These are phyloP conservation scores for Hypselothyrea guttata DNA, from an alignment of 2,888 invertebrate genomes.

Conservation along the genomic window DNA sequence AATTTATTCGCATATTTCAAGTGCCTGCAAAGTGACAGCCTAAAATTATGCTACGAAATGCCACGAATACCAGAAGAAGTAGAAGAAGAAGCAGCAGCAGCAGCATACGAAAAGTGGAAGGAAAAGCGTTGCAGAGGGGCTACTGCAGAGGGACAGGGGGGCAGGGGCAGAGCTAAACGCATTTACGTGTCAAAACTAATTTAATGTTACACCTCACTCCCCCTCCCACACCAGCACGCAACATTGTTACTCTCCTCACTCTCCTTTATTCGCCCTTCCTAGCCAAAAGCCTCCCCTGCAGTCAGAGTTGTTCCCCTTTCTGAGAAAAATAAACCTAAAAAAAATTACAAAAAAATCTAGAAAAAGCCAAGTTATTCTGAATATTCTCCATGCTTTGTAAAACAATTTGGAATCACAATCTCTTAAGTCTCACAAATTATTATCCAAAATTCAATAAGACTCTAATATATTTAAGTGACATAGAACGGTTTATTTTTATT, in stretches of 20 bases:
- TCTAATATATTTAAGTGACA: too few species aligned
- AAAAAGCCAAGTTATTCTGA: too few species aligned
- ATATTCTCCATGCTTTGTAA: too few species aligned
- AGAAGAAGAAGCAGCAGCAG: not conserved
- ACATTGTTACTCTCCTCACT: not conserved
- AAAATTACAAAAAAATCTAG: too few species aligned
- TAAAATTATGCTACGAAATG: conserved; percentile 73
- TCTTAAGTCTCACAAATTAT: too few species aligned
- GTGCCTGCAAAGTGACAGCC: conserved; percentile 55
- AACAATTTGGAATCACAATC: too few species aligned
- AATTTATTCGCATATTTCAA: conserved; percentile 72
- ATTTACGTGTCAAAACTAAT: conserved; percentile 78
- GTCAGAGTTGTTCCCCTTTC: too few species aligned
- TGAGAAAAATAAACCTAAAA: too few species aligned
- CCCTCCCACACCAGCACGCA: not conserved
- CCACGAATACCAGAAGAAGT: conserved; percentile 49
- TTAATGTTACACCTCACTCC: conserved; percentile 51
- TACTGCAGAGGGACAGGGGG: conserved; percentile 15
- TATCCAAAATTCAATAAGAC: too few species aligned
- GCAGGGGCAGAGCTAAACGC: conserved; percentile 62
- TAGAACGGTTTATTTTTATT: too few species aligned
- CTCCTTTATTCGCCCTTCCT: not conserved
- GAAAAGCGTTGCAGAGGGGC: not conserved
- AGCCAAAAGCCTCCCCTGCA: not conserved
- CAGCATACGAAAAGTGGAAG: not conserved